These are phyloP conservation scores for Saccostrea glomerata DNA, from an alignment of 1,140 invertebrate genomes.

Conservation along the genomic window DNA sequence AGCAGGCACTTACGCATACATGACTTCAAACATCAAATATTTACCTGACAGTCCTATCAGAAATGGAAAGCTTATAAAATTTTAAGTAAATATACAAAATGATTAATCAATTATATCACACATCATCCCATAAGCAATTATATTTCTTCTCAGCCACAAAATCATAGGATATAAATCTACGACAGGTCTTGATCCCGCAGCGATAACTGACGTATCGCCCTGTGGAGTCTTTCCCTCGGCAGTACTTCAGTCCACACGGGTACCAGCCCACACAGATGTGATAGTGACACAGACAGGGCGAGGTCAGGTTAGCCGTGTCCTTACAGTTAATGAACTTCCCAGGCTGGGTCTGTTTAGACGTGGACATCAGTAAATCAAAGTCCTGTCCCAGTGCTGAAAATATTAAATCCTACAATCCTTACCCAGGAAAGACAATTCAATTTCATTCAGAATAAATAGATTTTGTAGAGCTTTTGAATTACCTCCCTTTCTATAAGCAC, in stretches of 20 bases:
- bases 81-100: not conserved
- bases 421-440: slow-evolving; percentile 10
- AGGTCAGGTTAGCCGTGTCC: slow-evolving; percentile 69
- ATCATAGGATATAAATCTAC: slow-evolving; percentile 91
- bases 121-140: slow-evolving; percentile 89
- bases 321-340: slow-evolving; percentile 73
- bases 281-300: slow-evolving; percentile 87
- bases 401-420: not conserved
- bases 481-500: not conserved
- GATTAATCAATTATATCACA: not conserved
- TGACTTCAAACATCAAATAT: not conserved
- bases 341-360: slow-evolving; percentile 68
- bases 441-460: not conserved
- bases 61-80: not conserved
- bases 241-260: slow-evolving; percentile 96
- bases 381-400: slow-evolving; percentile 71
- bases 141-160: slow-evolving; percentile 91
- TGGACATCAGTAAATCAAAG: slow-evolving; percentile 66
- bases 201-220: slow-evolving; percentile 86
- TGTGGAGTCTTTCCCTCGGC: slow-evolving; percentile 86
- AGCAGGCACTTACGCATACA: not conserved
- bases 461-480: not conserved
- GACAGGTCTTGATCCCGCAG: slow-evolving; percentile 97
- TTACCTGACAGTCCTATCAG: not conserved
- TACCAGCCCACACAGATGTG: slow-evolving; percentile 94